Conservation (phyloP, 1,140 invertebrate genomes). For the Aphelinus certus region DNA sequence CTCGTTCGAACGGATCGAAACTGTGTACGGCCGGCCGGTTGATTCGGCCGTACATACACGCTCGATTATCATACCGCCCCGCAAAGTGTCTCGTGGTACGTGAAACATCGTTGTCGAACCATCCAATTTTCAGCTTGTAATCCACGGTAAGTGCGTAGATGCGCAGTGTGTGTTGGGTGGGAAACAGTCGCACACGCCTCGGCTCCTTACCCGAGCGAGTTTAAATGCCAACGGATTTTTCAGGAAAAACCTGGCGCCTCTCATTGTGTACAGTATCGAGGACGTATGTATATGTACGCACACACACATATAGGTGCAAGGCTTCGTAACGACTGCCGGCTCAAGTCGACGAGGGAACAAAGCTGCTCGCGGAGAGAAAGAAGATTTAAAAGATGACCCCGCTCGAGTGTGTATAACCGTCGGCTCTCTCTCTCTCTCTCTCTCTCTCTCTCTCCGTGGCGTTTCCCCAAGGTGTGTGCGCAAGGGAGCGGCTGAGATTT, state of each 20-base stretch:
- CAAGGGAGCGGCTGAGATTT: conserved; percentile 44
- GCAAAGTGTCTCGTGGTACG: too few relatives aligned
- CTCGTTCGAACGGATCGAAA: background rate
- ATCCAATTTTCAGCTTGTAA: too few relatives aligned
- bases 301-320: background rate
- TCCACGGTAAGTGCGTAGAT: too few relatives aligned
- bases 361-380: background rate
- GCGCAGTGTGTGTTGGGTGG: too few relatives aligned
- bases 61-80: too few relatives aligned
- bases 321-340: conserved; percentile 4
- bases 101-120: too few relatives aligned
- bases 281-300: background rate
- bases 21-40: too few relatives aligned
- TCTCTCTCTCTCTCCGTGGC: background rate
- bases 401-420: conserved; percentile 18
- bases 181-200: background rate
- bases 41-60: too few relatives aligned
- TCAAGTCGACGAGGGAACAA: conserved; percentile 11
- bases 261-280: background rate
- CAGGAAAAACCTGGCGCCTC: conserved; percentile 16
- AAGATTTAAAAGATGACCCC: conserved; percentile 36
- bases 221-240: conserved; percentile 38
- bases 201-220: background rate
- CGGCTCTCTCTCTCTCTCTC: background rate
- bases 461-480: conserved; percentile 37